phyloP scores from a whole-genome alignment of 2,888 invertebrate genomes.

The Gonocerus acuteangulatus region DNA sequence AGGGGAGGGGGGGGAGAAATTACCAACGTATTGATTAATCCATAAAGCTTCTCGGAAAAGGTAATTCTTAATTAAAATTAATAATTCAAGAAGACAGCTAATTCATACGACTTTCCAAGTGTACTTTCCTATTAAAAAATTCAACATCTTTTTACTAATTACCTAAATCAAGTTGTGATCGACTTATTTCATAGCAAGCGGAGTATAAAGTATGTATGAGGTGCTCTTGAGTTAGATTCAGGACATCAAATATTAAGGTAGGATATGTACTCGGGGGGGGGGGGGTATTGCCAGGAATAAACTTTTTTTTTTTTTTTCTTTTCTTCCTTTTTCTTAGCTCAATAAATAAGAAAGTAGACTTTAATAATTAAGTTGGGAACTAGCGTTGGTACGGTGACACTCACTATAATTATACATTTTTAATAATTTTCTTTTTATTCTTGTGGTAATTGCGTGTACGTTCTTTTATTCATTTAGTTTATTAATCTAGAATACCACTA shows the following conservation, averaged over 20 bases:
- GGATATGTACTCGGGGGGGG: too few relatives aligned
- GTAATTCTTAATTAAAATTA: constrained; percentile 28
- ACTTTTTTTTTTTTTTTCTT: background rate
- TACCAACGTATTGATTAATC: constrained; percentile 15
- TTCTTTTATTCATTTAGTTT: too few relatives aligned
- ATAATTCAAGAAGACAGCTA: constrained; percentile 18
- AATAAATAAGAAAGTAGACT: background rate
- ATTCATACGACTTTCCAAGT: constrained; percentile 21
- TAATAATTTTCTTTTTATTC: too few relatives aligned
- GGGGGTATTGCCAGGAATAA: constrained; percentile 4
- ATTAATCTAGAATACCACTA: too few relatives aligned
- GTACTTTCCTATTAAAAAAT: constrained; percentile 26
- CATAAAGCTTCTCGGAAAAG: constrained; percentile 19
- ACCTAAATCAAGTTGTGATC: constrained; percentile 25
- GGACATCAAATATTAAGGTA: constrained; percentile 9
- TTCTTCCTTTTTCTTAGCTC: background rate
- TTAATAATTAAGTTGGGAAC: too few relatives aligned
- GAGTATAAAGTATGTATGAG: constrained; percentile 15
- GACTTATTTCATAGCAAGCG: constrained; percentile 22
- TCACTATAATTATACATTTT: too few relatives aligned
- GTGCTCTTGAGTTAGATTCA: constrained; percentile 8
- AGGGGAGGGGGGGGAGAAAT: background rate
- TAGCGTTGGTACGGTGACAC: too few relatives aligned
- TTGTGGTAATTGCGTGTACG: too few relatives aligned
- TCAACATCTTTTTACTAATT: constrained; percentile 22